Evolutionary conservation across 2,888 invertebrate genomes (phyloP).

Genomic region (Linnaemya tessellans): DNA sequence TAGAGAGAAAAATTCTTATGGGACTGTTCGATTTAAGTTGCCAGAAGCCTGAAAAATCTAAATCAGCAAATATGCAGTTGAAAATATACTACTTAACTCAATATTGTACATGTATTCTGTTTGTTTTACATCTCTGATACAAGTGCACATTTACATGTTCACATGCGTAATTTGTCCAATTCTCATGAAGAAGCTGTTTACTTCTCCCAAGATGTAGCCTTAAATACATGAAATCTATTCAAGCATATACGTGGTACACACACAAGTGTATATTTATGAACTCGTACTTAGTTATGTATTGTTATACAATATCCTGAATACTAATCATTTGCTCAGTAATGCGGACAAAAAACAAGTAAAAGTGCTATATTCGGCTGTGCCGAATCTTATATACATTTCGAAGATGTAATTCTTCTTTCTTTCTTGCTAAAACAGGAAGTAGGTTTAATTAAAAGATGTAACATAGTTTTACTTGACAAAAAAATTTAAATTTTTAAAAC

Average conservation of each 20-base stretch:
- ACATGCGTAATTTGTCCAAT: not conserved
- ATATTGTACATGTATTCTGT: not conserved
- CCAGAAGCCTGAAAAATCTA: not conserved
- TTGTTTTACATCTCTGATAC: not conserved
- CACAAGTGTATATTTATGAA: not conserved
- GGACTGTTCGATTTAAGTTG: not conserved
- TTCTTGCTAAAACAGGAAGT: no score
- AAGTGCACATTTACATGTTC: not conserved
- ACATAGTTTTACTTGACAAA: no score
- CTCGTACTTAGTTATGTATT: constrained; percentile 2
- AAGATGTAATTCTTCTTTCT: no score
- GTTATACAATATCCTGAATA: constrained; percentile 11
- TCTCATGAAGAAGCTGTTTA: not conserved
- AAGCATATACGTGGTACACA: not conserved
- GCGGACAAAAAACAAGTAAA: constrained; percentile 5
- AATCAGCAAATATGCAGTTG: not conserved
- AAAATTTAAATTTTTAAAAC: no score
- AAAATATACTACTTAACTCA: not conserved
- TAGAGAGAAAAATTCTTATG: not conserved
- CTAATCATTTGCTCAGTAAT: constrained; percentile 13
- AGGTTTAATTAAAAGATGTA: no score
- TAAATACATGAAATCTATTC: not conserved
- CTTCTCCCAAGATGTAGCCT: not conserved
- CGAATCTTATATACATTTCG: no score
- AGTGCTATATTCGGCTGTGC: no score